Evolutionary conservation across 2,888 invertebrate genomes (phyloP), one percentile per base, ranked within the genome.

Genomic region (Oxystoma pomonae): DNA sequence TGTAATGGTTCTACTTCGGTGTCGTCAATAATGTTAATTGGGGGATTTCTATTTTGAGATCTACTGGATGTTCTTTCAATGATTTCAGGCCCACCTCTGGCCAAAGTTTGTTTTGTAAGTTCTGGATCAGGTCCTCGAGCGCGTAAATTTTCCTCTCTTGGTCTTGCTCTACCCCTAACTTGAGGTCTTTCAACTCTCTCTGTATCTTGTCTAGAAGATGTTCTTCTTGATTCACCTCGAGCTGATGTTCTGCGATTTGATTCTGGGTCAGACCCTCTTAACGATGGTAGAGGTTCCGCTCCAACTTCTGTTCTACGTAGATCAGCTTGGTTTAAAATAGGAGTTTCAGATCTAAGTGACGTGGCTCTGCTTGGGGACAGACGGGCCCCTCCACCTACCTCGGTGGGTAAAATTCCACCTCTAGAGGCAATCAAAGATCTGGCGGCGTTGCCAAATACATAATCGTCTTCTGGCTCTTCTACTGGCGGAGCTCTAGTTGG

Each of bases 281-380:
- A 52, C 0, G 64, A 60, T 20, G 66, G 66, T 17, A 66, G 20
- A 18, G 66, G 64, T 51, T 64, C 66, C 12, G 35, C 3, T 7
- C 35, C 35, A 12, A 35, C 12, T 12, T 35, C 35, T 7, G 35
- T 7, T 16, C 60, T 61, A 19, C 64, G 49, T 17, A 60, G 17
- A 19, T 65, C 63, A n/a, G 58, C 63, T 55, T 20, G 9, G 16
- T 60, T 22, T 56, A 66, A 16, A 56, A 66, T 66, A 0, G 66
- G 66, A n/a, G 57, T 58, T 63, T 67, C 66, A 7, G 67, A 60
- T 18, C 67, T 57, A 20, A 66, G 51, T 7, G 58, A 22, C n/a
- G 62, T 58, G 12, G 65, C 56, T 60, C 65, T 56, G 7, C 12
- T 16, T 12, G 50, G 50, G 9, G 50, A 50, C 9, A n/a, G 12